Percentiles rank a stretch among this genome's conserved stretches.
These are phyloP conservation scores for Aleiodes sp. DNA, from an alignment of 1,140 invertebrate genomes.

Conservation along the genomic window DNA sequence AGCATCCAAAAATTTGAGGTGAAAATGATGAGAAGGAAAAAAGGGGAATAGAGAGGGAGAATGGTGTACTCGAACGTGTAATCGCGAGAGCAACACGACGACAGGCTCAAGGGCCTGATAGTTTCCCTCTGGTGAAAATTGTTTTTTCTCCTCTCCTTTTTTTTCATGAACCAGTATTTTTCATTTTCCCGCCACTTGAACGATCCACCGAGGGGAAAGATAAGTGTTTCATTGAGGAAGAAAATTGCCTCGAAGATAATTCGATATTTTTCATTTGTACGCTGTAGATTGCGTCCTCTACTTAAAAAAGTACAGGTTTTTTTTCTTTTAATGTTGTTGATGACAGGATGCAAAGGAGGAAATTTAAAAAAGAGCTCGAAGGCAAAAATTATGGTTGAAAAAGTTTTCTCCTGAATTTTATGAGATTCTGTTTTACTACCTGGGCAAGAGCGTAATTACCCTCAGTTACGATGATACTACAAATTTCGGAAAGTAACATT, in stretches of 20 bases:
- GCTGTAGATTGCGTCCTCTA: constrained; percentile 11
- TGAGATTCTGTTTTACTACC: neutral
- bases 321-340: neutral
- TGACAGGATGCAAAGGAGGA: neutral
- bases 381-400: neutral
- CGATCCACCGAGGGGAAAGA: neutral
- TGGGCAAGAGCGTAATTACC: neutral
- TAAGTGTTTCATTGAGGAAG: neutral
- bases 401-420: neutral
- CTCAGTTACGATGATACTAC: neutral
- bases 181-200: neutral
- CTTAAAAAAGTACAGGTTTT: constrained; percentile 9
- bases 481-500: too few relatives aligned
- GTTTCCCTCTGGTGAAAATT: constrained; percentile 23
- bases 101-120: neutral
- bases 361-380: neutral
- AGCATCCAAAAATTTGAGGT: neutral
- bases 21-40: constrained; percentile 27
- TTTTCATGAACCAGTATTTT: constrained; percentile 5
- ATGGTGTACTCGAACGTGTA: constrained; percentile 41
- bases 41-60: constrained; percentile 38
- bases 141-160: neutral
- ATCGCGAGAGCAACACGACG: constrained; percentile 31
- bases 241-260: constrained; percentile 12
- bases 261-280: constrained; percentile 10